A percentile compares a stretch with the other conserved stretches of the same genome.
Conservation (phyloP, 1,140 invertebrate genomes). For the Drosophila obscura region DNA sequence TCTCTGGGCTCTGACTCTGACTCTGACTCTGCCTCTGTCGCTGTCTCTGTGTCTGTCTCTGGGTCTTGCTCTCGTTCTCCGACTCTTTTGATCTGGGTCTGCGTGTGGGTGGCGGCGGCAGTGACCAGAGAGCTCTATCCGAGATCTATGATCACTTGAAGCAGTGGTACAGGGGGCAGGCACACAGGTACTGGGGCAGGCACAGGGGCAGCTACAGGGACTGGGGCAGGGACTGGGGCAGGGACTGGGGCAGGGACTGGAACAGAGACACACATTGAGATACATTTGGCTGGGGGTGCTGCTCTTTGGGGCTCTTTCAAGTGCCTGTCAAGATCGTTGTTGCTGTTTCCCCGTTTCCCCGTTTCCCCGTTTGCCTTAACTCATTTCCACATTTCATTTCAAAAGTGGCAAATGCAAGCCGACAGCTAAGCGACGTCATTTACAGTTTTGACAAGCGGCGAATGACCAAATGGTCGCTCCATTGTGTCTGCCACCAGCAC, state of each 20-base stretch:
- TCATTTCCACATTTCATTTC: slow-evolving; percentile 69
- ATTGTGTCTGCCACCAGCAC: slow-evolving; percentile 9
- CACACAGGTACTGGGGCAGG: neutral
- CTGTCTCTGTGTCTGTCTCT: slow-evolving; percentile 19
- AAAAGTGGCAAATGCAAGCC: slow-evolving; percentile 74
- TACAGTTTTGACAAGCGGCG: slow-evolving; percentile 76
- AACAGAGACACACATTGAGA: slow-evolving; percentile 27
- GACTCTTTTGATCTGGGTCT: slow-evolving; percentile 21
- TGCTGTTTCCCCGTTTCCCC: slow-evolving; percentile 11
- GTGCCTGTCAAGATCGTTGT: slow-evolving; percentile 65
- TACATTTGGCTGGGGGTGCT: slow-evolving; percentile 12
- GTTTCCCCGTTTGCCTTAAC: slow-evolving; percentile 29
- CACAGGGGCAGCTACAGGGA: neutral
- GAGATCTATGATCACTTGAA: slow-evolving; percentile 20
- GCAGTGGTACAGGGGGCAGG: too few relatives aligned
- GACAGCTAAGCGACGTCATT: slow-evolving; percentile 79
- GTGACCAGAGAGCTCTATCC: slow-evolving; percentile 36
- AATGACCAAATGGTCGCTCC: slow-evolving; percentile 58
- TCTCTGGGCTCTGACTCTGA: slow-evolving; percentile 10
- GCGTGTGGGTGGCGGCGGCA: slow-evolving; percentile 49
- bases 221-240: too few relatives aligned
- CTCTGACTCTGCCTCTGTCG: slow-evolving; percentile 22
- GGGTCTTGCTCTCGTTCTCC: too few relatives aligned
- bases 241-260: neutral
- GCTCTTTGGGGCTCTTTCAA: slow-evolving; percentile 52